Percentiles rank a stretch among this genome's conserved stretches.
Evolutionary conservation across 2,888 invertebrate species (phyloP).

Genomic region (Odontocolon sp.): DNA sequence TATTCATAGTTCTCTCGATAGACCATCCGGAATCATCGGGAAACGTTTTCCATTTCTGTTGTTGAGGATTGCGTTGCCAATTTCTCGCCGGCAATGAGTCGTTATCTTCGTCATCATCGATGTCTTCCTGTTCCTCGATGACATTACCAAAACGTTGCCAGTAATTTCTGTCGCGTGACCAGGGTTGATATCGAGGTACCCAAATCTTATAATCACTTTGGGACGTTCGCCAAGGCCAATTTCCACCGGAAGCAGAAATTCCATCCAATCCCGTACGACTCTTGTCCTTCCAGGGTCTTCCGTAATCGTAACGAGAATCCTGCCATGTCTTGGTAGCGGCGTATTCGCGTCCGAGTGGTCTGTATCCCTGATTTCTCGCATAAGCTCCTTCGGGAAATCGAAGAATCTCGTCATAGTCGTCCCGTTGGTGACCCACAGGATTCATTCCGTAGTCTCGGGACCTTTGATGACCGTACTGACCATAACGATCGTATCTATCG

Average conservation of each 20-base stretch:
- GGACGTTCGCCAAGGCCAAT: constrained; percentile 64
- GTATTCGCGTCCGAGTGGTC: constrained; percentile 62
- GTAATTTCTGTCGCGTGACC: constrained; percentile 50
- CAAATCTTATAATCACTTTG: constrained; percentile 58
- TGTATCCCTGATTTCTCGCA: constrained; percentile 62
- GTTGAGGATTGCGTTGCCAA: constrained; percentile 26
- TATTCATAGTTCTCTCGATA: constrained; percentile 46
- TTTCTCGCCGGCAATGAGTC: constrained; percentile 20
- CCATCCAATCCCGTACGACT: constrained; percentile 29
- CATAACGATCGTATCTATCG: constrained; percentile 59
- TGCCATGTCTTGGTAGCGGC: constrained; percentile 67
- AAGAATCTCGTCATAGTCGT: constrained; percentile 53
- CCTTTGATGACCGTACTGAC: constrained; percentile 49
- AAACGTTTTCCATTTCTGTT: constrained; percentile 26
- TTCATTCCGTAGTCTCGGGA: constrained; percentile 44
- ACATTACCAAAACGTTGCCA: constrained; percentile 34
- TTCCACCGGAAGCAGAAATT: constrained; percentile 29
- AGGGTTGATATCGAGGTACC: constrained; percentile 59
- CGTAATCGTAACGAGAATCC: constrained; percentile 63
- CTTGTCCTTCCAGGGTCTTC: constrained; percentile 63
- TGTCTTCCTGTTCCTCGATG: constrained; percentile 32
- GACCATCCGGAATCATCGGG: constrained; percentile 27
- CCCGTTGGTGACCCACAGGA: constrained; percentile 3
- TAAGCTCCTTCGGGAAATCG: constrained; percentile 27
- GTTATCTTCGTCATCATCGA: constrained; percentile 24